A percentile compares a stretch with the other conserved stretches of the same genome.
Conservation (phyloP, 2,888 invertebrate genomes). For the Heliconius cydno region DNA sequence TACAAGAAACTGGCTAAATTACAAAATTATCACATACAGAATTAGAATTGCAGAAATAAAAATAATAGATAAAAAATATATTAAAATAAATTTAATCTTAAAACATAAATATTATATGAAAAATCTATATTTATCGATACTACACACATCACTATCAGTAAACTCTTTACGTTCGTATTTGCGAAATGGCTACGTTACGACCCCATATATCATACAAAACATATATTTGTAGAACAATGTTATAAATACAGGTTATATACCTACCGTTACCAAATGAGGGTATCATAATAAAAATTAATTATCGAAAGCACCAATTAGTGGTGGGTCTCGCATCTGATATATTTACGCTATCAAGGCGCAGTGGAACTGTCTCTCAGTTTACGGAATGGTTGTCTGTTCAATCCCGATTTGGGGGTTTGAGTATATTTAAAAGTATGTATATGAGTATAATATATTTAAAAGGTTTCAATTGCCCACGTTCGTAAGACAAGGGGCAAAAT, state of each 20-base stretch:
- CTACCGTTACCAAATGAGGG: background rate
- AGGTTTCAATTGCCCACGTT: background rate
- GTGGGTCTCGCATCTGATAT: background rate
- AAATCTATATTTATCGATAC: constrained; percentile 1
- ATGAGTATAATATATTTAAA: too few relatives aligned
- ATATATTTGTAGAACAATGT: constrained; percentile 12
- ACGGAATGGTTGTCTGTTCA: background rate
- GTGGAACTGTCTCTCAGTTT: background rate
- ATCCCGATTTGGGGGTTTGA: background rate
- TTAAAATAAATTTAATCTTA: too few relatives aligned
- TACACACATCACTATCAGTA: constrained; percentile 11
- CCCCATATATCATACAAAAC: constrained; percentile 30
- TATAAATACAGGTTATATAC: constrained; percentile 16
- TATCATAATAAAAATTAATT: constrained; percentile 11
- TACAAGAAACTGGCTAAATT: too few relatives aligned
- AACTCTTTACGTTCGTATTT: constrained; percentile 30
- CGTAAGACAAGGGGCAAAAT: too few relatives aligned
- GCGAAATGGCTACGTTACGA: constrained; percentile 34
- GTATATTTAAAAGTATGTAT: too few relatives aligned
- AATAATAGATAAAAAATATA: too few relatives aligned
- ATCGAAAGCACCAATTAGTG: background rate
- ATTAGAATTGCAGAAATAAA: too few relatives aligned
- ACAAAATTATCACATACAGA: too few relatives aligned
- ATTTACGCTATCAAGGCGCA: background rate
- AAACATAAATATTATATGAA: too few relatives aligned